Conservation (phyloP, 2,797 vertebrate genomes). For the Arctocebus calabarensis region DNA sequence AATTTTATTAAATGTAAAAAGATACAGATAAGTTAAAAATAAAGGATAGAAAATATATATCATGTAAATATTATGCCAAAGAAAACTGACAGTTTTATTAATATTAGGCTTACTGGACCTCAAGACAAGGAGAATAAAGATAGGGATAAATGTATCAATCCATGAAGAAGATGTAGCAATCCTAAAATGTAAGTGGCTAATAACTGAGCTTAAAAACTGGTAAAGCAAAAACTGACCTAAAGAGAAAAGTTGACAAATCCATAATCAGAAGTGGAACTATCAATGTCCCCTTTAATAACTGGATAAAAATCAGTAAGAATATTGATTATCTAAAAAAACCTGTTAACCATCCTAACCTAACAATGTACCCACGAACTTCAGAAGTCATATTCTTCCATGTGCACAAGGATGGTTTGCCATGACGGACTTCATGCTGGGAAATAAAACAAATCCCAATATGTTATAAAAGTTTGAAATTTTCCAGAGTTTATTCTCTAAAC, state of each 20-base stretch:
- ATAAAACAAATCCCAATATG: conserved; percentile 8
- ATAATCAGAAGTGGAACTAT: conserved; percentile 24
- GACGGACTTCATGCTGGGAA: neutral
- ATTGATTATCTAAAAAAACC: neutral
- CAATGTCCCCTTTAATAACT: conserved; percentile 40
- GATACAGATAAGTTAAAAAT: neutral
- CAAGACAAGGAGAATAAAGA: conserved; percentile 18
- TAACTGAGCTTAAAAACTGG: conserved; percentile 62
- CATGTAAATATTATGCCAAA: neutral
- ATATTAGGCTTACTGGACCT: conserved; percentile 8
- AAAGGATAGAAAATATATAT: neutral
- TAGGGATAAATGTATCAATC: conserved; percentile 1
- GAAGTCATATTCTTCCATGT: neutral
- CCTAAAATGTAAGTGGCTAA: conserved; percentile 14
- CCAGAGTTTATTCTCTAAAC: neutral
- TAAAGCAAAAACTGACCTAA: conserved; percentile 33
- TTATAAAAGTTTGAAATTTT: neutral
- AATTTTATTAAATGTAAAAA: conserved; percentile 25
- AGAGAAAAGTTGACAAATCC: conserved; percentile 4
- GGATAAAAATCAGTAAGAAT: conserved; percentile 24
- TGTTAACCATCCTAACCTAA: neutral
- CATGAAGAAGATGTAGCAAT: conserved; percentile 20
- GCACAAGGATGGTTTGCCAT: neutral
- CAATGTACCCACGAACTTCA: neutral
- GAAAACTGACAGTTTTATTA: neutral